Evolutionary conservation across 1,140 invertebrate species (phyloP).

Genomic region (Augochlora pura): DNA sequence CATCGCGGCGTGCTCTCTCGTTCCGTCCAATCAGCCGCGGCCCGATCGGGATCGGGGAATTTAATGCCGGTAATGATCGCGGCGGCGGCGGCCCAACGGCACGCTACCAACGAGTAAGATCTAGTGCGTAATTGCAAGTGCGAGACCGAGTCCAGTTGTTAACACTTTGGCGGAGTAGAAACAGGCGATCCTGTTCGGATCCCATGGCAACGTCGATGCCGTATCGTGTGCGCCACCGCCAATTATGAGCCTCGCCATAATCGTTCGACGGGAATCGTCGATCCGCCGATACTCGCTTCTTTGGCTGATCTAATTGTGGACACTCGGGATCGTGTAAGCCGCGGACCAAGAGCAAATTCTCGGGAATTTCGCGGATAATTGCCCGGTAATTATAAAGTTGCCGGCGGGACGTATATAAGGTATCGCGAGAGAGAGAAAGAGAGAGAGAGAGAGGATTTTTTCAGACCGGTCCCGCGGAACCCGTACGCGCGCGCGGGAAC

Average conservation of each 20-base stretch:
- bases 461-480: too few species aligned
- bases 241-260: slow-evolving; percentile 8
- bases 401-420: not conserved
- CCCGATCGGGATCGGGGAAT: slow-evolving; percentile 26
- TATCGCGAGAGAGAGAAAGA: too few species aligned
- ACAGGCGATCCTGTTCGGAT: not conserved
- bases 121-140: slow-evolving; percentile 40
- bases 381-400: not conserved
- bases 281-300: not conserved
- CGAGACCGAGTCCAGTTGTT: slow-evolving; percentile 26
- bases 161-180: slow-evolving; percentile 24
- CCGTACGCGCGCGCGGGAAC: too few species aligned
- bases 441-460: not conserved
- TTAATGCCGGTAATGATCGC: slow-evolving; percentile 45
- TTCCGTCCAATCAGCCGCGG: slow-evolving; percentile 26
- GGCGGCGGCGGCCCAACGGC: not conserved
- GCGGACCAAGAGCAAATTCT: not conserved
- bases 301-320: not conserved
- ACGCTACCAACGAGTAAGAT: slow-evolving; percentile 18
- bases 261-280: not conserved
- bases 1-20: not conserved
- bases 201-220: not conserved
- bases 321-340: not conserved
- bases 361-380: not conserved
- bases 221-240: not conserved